Conservation (phyloP, 2,888 invertebrate species). For the Leptopterna dolabrata region DNA sequence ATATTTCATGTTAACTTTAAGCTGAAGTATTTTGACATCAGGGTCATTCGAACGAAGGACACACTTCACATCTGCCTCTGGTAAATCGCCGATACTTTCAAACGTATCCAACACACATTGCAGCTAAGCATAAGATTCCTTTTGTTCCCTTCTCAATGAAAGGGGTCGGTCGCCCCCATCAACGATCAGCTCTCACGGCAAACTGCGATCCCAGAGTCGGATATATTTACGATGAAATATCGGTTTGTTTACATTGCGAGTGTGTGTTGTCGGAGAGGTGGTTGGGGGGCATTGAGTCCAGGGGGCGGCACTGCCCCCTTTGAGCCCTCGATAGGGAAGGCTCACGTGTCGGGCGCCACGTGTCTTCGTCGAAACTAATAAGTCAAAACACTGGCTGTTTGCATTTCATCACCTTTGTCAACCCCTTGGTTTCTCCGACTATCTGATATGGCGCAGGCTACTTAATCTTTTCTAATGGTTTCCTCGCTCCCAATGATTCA, state of each 20-base stretch:
- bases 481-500: constrained; percentile 25
- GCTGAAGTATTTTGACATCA: too few species aligned
- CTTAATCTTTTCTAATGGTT: constrained; percentile 34
- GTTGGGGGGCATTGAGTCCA: background rate
- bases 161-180: background rate
- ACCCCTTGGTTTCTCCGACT: constrained; percentile 27
- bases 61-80: background rate
- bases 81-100: background rate
- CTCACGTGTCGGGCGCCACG: constrained; percentile 46
- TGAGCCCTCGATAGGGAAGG: constrained; percentile 5
- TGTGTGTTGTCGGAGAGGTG: too few species aligned
- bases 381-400: constrained; percentile 56
- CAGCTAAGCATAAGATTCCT: background rate
- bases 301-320: constrained; percentile 9
- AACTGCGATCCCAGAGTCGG: background rate
- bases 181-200: background rate
- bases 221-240: constrained; percentile 29
- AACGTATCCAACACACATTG: background rate
- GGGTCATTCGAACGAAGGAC: too few species aligned
- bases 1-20: too few species aligned
- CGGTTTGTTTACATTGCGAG: constrained; percentile 34
- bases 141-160: background rate
- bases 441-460: constrained; percentile 36
- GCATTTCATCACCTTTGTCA: constrained; percentile 55
- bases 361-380: constrained; percentile 49